Evolutionary conservation across 2,888 invertebrate species (phyloP), one percentile per base, ranked within the genome.

Genomic region (Drosophila antonietae): DNA sequence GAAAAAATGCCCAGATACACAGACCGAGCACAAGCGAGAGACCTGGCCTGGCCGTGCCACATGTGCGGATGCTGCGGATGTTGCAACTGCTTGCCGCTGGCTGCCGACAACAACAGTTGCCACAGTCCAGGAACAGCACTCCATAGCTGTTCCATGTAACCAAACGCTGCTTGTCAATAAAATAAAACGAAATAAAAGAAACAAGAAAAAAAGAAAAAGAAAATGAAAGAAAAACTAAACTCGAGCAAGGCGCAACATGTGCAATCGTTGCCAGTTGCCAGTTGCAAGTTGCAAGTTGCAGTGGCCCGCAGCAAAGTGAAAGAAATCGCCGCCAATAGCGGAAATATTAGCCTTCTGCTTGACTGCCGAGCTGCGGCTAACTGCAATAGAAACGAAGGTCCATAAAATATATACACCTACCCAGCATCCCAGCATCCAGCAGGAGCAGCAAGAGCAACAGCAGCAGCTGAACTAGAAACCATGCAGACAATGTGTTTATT

Each of bases 241-340:
- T 28, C 65, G 62, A 78, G 74, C 73, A 76, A 63, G 67, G 67
- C 73, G 56, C 78, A 85, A 85, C 88, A 84, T 87, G 82, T 88
- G 88, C 84, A 55, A 41, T 41, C 8, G 41, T 33, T 33, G 33
- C 33, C 33, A 1, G 51, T 33, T 33, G 33, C 33, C 33, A 1
- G 35, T 82, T 80, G 80, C 82, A 75, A 12, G 47, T 51, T 35
- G 53, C 52, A 23, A 76, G 79, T 83, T 81, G 81, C 83, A 79
- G 57, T 85, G 81, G 88, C 85, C 84, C 81, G 88, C 76, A 78
- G 84, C 73, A 71, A 83, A 84, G 85, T 85, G 88, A 85, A 88
- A 88, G 88, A 88, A 78, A 88, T 85, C 78, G 80, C 83, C 76
- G 73, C 67, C 80, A 87, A 87, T 80, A 84, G 83, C 85, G 88